A percentile compares a stretch with the other conserved stretches of the same genome.
These are phyloP conservation scores for Creontiades dilutus DNA, from an alignment of 2,888 invertebrate genomes.

Conservation along the genomic window DNA sequence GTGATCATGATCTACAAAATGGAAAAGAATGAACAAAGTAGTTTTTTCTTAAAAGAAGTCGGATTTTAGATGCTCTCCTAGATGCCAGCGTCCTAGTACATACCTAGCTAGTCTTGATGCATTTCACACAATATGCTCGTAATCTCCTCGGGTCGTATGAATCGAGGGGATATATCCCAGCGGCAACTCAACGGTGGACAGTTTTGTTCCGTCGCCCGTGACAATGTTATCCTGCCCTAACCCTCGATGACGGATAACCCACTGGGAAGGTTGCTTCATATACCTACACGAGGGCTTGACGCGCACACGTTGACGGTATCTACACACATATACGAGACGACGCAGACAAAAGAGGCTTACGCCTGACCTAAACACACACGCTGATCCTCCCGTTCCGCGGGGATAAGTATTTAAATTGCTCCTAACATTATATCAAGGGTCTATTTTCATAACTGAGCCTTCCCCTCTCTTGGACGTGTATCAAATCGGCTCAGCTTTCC, in stretches of 20 bases:
- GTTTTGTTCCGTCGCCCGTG: slow-evolving; percentile 38
- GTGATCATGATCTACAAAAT: too few species aligned
- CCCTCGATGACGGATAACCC: slow-evolving; percentile 64
- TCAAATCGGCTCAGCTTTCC: not conserved
- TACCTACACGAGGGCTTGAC: not conserved
- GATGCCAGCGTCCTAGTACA: too few species aligned
- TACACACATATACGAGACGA: too few species aligned
- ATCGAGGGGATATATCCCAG: not conserved
- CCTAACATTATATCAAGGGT: not conserved
- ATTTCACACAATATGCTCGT: not conserved
- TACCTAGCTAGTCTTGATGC: too few species aligned
- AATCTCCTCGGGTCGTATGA: not conserved
- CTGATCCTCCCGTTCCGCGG: slow-evolving; percentile 11
- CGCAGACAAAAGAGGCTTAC: slow-evolving; percentile 1
- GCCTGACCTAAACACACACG: slow-evolving; percentile 45
- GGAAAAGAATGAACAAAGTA: too few species aligned
- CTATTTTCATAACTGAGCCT: not conserved
- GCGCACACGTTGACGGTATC: too few species aligned
- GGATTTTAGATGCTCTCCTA: too few species aligned
- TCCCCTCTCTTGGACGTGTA: not conserved
- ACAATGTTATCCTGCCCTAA: slow-evolving; percentile 56
- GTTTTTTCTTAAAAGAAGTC: too few species aligned
- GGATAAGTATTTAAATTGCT: slow-evolving; percentile 53
- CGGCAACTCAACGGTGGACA: not conserved
- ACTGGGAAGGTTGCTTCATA: not conserved